phyloP scores from a whole-genome alignment of 2,888 invertebrate genomes.

The Cataglyphis livida region DNA sequence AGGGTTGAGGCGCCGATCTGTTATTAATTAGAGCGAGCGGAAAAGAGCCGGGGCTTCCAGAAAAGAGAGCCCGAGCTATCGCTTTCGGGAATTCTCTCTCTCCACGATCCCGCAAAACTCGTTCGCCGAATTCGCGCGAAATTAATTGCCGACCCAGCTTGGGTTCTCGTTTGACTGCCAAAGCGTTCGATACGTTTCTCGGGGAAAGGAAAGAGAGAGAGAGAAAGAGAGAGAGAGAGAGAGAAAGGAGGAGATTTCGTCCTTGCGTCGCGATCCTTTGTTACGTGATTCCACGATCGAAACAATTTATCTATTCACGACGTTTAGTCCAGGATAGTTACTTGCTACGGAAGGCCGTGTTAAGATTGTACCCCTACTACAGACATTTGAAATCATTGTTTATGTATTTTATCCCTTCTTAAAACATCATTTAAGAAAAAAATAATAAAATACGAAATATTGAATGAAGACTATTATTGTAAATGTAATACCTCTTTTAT shows the following conservation, averaged over 20 bases:
- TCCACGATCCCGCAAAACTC: slow-evolving; percentile 67
- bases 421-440: neutral
- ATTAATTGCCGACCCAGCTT: slow-evolving; percentile 80
- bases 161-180: slow-evolving; percentile 65
- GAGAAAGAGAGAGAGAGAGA: no score
- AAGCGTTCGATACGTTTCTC: slow-evolving; percentile 69
- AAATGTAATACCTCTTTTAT: neutral
- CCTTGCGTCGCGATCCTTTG: slow-evolving; percentile 56
- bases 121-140: slow-evolving; percentile 76
- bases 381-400: neutral
- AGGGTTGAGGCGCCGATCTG: slow-evolving; percentile 82
- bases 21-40: slow-evolving; percentile 83
- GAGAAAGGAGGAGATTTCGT: neutral
- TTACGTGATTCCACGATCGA: slow-evolving; percentile 36
- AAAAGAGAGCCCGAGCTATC: slow-evolving; percentile 77
- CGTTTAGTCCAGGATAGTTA: neutral
- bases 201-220: neutral
- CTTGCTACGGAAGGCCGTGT: neutral
- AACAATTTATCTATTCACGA: slow-evolving; percentile 41
- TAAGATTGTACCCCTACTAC: neutral
- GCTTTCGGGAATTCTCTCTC: slow-evolving; percentile 79
- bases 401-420: neutral
- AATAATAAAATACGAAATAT: neutral
- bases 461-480: neutral
- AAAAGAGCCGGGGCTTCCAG: slow-evolving; percentile 77